Conservation (phyloP, 2,113 vertebrate genomes). For the Pelvicachromis taeniatus region DNA sequence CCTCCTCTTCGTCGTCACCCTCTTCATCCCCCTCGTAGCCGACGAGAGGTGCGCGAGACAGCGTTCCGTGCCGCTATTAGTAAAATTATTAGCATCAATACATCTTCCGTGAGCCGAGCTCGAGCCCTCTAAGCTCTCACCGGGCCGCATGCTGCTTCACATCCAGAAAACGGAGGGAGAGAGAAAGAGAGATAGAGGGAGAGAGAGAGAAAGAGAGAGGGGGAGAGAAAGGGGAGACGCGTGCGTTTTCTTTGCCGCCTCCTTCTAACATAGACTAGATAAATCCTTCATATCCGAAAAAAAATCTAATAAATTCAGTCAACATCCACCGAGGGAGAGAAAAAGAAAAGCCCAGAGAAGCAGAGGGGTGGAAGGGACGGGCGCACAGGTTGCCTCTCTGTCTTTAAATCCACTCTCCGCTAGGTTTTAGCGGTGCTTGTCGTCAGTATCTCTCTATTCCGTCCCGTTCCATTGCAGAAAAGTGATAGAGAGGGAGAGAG, state of each 20-base stretch:
- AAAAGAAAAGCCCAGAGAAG: background rate
- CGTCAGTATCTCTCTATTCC: constrained; percentile 42
- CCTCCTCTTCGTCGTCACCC: constrained; percentile 31
- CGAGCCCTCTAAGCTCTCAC: constrained; percentile 71
- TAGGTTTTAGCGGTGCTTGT: background rate
- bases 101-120: constrained; percentile 66
- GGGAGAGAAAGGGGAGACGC: background rate
- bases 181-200: background rate
- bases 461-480: constrained; percentile 28
- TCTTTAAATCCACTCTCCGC: constrained; percentile 41
- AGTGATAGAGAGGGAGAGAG: constrained; percentile 29
- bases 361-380: background rate
- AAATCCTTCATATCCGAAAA: constrained; percentile 60
- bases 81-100: constrained; percentile 19
- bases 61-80: constrained; percentile 41
- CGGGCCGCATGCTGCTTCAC: constrained; percentile 75
- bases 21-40: constrained; percentile 31
- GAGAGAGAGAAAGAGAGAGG: background rate
- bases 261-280: constrained; percentile 54
- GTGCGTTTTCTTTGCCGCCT: constrained; percentile 47
- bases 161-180: constrained; percentile 58
- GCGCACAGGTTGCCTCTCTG: constrained; percentile 55
- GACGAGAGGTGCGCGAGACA: constrained; percentile 42
- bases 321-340: constrained; percentile 37
- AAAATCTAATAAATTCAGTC: constrained; percentile 34